phyloP scores from a whole-genome alignment of 1,140 invertebrate genomes.

The Caenorhabditis elegans region DNA sequence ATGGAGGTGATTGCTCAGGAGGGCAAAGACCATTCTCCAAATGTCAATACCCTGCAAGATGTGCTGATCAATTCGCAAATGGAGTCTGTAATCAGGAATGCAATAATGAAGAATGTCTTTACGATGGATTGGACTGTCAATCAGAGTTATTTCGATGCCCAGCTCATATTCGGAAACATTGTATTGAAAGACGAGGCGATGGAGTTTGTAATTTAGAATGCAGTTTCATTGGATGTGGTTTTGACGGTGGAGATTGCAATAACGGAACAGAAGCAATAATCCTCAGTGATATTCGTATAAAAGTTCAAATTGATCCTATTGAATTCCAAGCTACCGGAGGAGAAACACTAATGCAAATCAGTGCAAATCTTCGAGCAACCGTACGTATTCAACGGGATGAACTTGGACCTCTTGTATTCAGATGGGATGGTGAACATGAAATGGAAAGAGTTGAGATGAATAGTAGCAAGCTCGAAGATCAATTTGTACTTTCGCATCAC shows the following conservation, averaged over 20 bases:
- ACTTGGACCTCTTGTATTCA: slow-evolving; percentile 48
- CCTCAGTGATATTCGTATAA: slow-evolving; percentile 15
- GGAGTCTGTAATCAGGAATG: slow-evolving; percentile 79
- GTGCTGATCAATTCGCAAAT: slow-evolving; percentile 84
- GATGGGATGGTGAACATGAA: slow-evolving; percentile 37
- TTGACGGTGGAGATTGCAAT: slow-evolving; percentile 53
- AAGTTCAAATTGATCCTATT: slow-evolving; percentile 22
- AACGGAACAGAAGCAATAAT: neutral
- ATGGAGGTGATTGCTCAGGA: slow-evolving; percentile 90
- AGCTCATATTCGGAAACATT: slow-evolving; percentile 41
- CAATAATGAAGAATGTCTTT: slow-evolving; percentile 87
- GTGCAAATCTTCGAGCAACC: slow-evolving; percentile 29
- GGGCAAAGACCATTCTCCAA: slow-evolving; percentile 87
- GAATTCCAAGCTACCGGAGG: slow-evolving; percentile 32
- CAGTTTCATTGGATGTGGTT: slow-evolving; percentile 55
- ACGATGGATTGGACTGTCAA: slow-evolving; percentile 85
- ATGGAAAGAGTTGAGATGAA: neutral
- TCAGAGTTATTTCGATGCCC: slow-evolving; percentile 34
- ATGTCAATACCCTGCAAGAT: slow-evolving; percentile 83
- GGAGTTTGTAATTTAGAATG: slow-evolving; percentile 55
- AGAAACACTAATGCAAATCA: slow-evolving; percentile 43
- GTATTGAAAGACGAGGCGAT: slow-evolving; percentile 48
- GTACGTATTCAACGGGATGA: slow-evolving; percentile 35
- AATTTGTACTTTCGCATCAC: neutral
- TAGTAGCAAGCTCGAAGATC: neutral